Percentiles rank a stretch among this genome's conserved stretches.
These are phyloP conservation scores for Morpho achilles DNA, from an alignment of 2,888 invertebrate genomes.

Conservation along the genomic window DNA sequence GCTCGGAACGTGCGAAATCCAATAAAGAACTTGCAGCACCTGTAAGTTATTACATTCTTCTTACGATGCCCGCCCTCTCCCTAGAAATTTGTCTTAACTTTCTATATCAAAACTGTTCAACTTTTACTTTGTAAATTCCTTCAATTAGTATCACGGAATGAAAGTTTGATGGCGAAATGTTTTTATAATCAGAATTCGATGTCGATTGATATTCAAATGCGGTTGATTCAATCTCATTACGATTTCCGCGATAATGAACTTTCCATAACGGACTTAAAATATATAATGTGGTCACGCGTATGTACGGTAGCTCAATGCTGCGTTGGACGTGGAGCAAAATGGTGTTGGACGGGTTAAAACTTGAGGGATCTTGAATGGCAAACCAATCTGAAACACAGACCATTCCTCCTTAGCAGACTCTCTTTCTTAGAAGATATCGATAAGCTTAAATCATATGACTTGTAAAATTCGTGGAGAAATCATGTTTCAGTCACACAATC, in stretches of 20 bases:
- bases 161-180: constrained; percentile 53
- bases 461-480: no score
- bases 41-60: constrained; percentile 78
- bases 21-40: constrained; percentile 76
- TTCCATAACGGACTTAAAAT: constrained; percentile 22
- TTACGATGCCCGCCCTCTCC: constrained; percentile 59
- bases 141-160: constrained; percentile 63
- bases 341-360: no score
- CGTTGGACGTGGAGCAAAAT: no score
- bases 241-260: constrained; percentile 17
- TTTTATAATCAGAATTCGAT: constrained; percentile 44
- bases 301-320: no score
- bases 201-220: constrained; percentile 24
- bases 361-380: no score
- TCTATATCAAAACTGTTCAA: constrained; percentile 65
- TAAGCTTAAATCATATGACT: no score
- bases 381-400: no score
- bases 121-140: constrained; percentile 70
- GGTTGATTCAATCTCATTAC: constrained; percentile 18
- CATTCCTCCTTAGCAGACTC: no score
- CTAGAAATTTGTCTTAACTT: constrained; percentile 66
- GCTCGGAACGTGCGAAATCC: constrained; percentile 73
- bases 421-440: no score
- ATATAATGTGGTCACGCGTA: background rate
- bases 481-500: no score